Evolutionary conservation across 2,888 invertebrate genomes (phyloP).

Genomic region (Labia minor): DNA sequence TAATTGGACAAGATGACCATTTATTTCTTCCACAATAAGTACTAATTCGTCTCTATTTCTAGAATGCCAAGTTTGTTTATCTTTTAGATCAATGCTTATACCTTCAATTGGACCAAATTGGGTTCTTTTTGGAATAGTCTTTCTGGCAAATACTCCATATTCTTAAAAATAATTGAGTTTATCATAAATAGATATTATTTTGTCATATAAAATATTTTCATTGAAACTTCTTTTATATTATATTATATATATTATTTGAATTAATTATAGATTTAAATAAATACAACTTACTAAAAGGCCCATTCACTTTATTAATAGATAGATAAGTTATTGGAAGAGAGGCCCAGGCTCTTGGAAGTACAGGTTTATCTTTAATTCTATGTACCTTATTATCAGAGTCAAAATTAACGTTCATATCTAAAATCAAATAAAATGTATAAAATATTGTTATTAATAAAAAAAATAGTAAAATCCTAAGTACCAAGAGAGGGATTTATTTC

Average conservation of each 20-base stretch:
- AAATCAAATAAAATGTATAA: too few relatives aligned
- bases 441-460: too few relatives aligned
- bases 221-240: not conserved
- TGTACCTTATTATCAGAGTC: constrained; percentile 31
- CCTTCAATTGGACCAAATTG: constrained; percentile 76
- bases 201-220: not conserved
- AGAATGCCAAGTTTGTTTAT: not conserved
- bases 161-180: constrained; percentile 32
- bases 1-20: constrained; percentile 40
- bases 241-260: too few relatives aligned
- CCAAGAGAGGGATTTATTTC: too few relatives aligned
- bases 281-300: constrained; percentile 24
- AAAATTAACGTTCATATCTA: too few relatives aligned
- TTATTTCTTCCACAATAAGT: constrained; percentile 42
- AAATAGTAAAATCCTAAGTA: too few relatives aligned
- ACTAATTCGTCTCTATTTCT: constrained; percentile 32
- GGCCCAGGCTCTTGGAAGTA: constrained; percentile 65
- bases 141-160: constrained; percentile 56
- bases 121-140: constrained; percentile 53
- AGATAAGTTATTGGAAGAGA: constrained; percentile 59
- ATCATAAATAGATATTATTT: not conserved
- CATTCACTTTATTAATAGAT: constrained; percentile 40
- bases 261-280: constrained; percentile 16
- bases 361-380: constrained; percentile 53
- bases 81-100: constrained; percentile 35